phyloP scores from a whole-genome alignment of 2,888 invertebrate genomes.

The Apodemia duryi region DNA sequence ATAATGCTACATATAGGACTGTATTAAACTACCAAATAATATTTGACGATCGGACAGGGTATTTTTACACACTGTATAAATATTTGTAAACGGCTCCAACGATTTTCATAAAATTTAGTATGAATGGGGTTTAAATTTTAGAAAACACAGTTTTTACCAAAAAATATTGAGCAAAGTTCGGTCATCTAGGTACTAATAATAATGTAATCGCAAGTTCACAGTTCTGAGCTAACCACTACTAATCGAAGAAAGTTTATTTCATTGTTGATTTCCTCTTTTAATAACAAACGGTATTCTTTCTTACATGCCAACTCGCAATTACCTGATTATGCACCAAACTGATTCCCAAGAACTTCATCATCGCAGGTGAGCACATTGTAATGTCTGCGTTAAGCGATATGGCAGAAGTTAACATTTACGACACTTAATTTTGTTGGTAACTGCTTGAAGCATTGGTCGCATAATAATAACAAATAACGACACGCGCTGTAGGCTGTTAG shows the following conservation, averaged over 20 bases:
- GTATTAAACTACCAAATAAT: too few species aligned
- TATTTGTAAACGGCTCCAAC: too few species aligned
- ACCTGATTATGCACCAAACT: constrained; percentile 19
- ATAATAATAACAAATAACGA: constrained; percentile 58
- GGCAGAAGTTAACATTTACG: constrained; percentile 64
- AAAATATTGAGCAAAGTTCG: too few species aligned
- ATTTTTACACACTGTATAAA: too few species aligned
- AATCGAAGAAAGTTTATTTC: background rate
- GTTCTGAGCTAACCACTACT: too few species aligned
- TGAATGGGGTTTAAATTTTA: too few species aligned
- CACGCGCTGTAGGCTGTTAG: constrained; percentile 51
- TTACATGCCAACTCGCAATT: background rate
- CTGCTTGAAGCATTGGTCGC: constrained; percentile 53
- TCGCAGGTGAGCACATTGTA: constrained; percentile 35
- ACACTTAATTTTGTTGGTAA: constrained; percentile 64
- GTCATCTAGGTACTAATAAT: too few species aligned
- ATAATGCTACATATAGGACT: too few species aligned
- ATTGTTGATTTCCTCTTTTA: background rate
- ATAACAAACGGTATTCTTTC: background rate
- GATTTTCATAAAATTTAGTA: too few species aligned
- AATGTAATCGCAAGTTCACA: too few species aligned
- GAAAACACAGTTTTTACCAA: too few species aligned
- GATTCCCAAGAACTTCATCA: constrained; percentile 34
- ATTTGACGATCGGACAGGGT: too few species aligned
- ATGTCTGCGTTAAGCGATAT: constrained; percentile 56